Evolutionary conservation across 2,797 vertebrate genomes (phyloP), one percentile per base, ranked within the genome.

Genomic region (Eidolon dupreanum): DNA sequence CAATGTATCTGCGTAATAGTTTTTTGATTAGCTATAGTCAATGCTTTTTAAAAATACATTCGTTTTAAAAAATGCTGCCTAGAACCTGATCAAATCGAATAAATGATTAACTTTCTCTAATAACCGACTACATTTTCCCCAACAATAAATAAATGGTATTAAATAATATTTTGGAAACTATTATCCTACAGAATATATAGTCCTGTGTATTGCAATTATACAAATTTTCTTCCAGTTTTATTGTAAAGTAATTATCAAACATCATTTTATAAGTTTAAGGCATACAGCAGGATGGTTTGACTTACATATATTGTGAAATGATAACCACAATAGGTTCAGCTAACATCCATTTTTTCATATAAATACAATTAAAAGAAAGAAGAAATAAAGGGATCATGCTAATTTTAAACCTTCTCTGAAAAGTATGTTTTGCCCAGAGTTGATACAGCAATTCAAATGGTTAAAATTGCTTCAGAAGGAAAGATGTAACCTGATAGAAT

Each of bases 41-140:
- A 8, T 78, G 77, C 33, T 20, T 87, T 73, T 89, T 85, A 81
- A 82, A 43, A 97, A 63, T 49, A 86, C 43, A 91, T 68, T 94
- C 88, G 24, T 43, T 63, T 71, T 84, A 0, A 84, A 0, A 3
- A 89, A 85, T 41, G 12, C 57, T 5, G 0, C 1, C 59, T 43
- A 0, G 0, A 86, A 77, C 19, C 13, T 59, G 0, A 11, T 82
- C 74, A 70, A 19, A 41, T 55, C 36, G 7, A 74, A 49, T 6
- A 85, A 86, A 66, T 89, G 6, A 7, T 0, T 70, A 36, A 49
- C 17, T 46, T 68, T 90, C 33, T 24, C 7, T 83, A 66, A 66
- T 70, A 65, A 41, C 15, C 33, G 13, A 41, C 5, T 33, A 78
- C 22, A 6, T 59, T 88, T 93, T 38, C 9, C 4, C 43, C 33